Conservation (phyloP, 2,888 invertebrate species). For the Noctua comes region DNA sequence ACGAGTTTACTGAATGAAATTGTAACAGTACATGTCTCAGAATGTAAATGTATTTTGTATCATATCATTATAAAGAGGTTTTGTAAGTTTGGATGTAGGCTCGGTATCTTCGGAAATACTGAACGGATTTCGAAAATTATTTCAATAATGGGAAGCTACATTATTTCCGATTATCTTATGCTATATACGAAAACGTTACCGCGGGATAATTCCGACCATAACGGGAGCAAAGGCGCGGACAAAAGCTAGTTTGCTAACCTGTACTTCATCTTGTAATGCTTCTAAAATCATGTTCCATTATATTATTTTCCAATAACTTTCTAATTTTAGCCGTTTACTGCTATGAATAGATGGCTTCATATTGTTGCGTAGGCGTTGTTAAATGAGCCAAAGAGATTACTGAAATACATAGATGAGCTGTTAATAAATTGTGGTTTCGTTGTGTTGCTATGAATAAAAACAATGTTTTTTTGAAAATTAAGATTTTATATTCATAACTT, state of each 20-base stretch:
- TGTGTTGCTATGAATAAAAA: not conserved
- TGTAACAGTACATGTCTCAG: not conserved
- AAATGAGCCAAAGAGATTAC: conserved; percentile 32
- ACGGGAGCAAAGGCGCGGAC: not conserved
- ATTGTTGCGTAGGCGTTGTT: conserved; percentile 35
- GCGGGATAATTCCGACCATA: not conserved
- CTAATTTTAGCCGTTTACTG: conserved; percentile 10
- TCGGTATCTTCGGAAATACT: not conserved
- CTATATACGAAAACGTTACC: not conserved
- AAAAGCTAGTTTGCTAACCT: not conserved
- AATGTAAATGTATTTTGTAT: not conserved
- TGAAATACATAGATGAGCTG: conserved; percentile 6
- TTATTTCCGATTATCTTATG: not conserved
- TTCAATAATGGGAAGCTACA: not conserved
- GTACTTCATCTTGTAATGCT: not conserved
- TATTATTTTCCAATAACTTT: conserved; percentile 6
- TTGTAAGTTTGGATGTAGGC: not conserved
- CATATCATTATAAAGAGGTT: not conserved
- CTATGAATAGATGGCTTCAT: conserved; percentile 33
- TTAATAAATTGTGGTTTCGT: conserved; percentile 4
- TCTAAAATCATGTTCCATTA: not conserved
- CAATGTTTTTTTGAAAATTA: not conserved
- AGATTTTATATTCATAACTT: not conserved
- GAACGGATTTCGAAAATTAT: not conserved
- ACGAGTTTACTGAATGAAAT: conserved; percentile 1